Conservation (phyloP, 2,888 invertebrate species). For the Diarsia brunnea region DNA sequence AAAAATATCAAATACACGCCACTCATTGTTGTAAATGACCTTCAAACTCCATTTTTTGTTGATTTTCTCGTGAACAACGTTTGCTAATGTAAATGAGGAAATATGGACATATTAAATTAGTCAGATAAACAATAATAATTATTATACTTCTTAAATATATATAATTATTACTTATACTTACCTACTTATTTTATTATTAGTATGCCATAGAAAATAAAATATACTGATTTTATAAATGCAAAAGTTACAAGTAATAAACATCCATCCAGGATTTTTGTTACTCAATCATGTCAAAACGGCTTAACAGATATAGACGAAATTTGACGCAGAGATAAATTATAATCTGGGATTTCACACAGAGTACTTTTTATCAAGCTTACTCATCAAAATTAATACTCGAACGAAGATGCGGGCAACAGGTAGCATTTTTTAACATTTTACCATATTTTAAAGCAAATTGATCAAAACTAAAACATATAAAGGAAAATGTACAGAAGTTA, state of each 20-base stretch:
- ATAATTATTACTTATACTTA: background rate
- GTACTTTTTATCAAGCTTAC: no score
- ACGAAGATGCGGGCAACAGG: background rate
- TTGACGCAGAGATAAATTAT: background rate
- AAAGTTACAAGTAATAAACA: background rate
- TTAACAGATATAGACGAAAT: background rate
- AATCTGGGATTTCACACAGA: no score
- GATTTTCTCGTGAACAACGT: background rate
- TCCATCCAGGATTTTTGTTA: background rate
- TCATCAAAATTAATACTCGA: background rate
- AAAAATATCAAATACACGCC: background rate
- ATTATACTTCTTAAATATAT: background rate
- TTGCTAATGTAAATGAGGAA: conserved; percentile 11
- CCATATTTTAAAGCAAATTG: no score
- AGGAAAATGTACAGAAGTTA: background rate
- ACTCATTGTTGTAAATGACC: conserved; percentile 5
- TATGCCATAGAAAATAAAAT: background rate
- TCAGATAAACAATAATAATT: background rate
- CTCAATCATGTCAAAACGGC: background rate
- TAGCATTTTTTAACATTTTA: background rate
- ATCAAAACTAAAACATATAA: background rate
- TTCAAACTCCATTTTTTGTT: conserved; percentile 8
- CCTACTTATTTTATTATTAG: background rate
- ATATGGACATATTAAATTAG: background rate
- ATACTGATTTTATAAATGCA: background rate